Conservation (phyloP, 1,140 invertebrate species). For the Anagrus nilaparvatae region DNA sequence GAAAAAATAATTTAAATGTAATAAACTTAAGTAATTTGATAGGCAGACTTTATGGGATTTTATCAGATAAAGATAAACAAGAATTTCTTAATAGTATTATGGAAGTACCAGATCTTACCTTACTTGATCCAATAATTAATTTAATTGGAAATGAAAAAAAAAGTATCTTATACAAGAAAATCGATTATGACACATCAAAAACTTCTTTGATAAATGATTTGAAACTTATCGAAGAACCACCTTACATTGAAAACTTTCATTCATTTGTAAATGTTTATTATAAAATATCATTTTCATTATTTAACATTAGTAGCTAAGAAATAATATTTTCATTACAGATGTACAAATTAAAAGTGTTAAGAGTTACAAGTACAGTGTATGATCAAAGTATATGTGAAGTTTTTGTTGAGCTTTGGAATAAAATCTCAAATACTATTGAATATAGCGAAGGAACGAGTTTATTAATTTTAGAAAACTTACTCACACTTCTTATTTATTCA, state of each 20-base stretch:
- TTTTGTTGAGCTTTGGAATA: no score
- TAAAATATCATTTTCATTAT: no score
- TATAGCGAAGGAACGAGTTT: no score
- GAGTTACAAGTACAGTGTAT: no score
- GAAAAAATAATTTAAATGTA: conserved; percentile 22
- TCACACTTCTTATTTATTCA: no score
- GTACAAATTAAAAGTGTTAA: no score
- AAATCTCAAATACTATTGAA: no score
- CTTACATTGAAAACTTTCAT: conserved; percentile 24
- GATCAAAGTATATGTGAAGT: no score
- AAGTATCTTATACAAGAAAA: conserved; percentile 18
- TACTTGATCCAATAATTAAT: conserved; percentile 13
- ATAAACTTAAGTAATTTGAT: conserved; percentile 27
- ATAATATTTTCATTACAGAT: no score
- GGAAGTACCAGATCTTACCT: conserved; percentile 15
- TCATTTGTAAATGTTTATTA: conserved; percentile 29
- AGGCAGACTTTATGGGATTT: conserved; percentile 23
- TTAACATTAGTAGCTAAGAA: no score
- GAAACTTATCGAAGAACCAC: conserved; percentile 17
- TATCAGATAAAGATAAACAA: conserved; percentile 23
- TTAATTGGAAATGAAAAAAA: conserved; percentile 12
- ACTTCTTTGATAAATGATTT: conserved; percentile 15
- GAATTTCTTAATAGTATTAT: conserved; percentile 19
- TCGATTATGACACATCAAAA: conserved; percentile 12
- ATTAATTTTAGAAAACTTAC: no score